Conservation (phyloP, 2,888 invertebrate genomes). For the Octodonta nipae region DNA sequence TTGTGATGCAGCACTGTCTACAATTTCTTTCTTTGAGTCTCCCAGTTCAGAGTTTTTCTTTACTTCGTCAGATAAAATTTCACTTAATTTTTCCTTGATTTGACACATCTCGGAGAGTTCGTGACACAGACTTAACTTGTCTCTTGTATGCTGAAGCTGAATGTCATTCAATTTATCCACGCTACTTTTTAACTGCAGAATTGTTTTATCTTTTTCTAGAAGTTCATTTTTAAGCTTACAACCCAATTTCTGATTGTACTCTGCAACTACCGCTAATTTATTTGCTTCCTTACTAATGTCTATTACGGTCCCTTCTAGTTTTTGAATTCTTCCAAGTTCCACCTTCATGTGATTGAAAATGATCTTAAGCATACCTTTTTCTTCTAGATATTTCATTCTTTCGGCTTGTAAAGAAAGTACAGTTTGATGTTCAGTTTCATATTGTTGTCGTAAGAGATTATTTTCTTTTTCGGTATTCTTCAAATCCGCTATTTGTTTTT, state of each 20-base stretch:
- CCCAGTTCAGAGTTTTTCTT: slow-evolving; percentile 23
- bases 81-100: slow-evolving; percentile 26
- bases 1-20: slow-evolving; percentile 19
- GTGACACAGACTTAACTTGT: slow-evolving; percentile 29
- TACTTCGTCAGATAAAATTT: slow-evolving; percentile 24
- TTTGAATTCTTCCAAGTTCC: slow-evolving; percentile 25
- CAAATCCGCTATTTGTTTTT: slow-evolving; percentile 21
- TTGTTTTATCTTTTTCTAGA: slow-evolving; percentile 25
- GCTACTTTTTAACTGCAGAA: slow-evolving; percentile 24
- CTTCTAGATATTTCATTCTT: slow-evolving; percentile 28
- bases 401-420: slow-evolving; percentile 25
- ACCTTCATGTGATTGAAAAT: slow-evolving; percentile 28
- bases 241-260: slow-evolving; percentile 31
- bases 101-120: slow-evolving; percentile 28
- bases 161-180: slow-evolving; percentile 26
- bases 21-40: slow-evolving; percentile 24
- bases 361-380: slow-evolving; percentile 26
- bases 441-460: slow-evolving; percentile 20
- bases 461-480: slow-evolving; percentile 20
- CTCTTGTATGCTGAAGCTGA: slow-evolving; percentile 27
- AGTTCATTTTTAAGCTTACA: slow-evolving; percentile 29
- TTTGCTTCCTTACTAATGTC: slow-evolving; percentile 29
- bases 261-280: slow-evolving; percentile 30
- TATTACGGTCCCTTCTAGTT: slow-evolving; percentile 26
- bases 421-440: slow-evolving; percentile 24